These are phyloP conservation scores for Gymnocypris eckloni DNA, from an alignment of 2,797 vertebrate species.

Conservation along the genomic window DNA sequence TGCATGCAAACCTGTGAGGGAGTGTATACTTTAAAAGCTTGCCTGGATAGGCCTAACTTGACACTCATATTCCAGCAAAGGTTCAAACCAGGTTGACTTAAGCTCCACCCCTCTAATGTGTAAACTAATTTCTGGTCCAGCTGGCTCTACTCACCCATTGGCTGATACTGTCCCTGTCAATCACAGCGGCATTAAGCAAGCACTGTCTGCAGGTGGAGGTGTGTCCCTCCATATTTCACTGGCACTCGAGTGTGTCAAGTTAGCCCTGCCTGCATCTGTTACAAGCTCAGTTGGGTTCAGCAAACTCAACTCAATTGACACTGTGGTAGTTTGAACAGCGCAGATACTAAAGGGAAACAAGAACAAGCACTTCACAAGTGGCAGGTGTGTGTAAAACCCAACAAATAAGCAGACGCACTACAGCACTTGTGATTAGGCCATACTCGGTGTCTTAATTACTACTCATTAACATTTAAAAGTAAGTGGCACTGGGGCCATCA, in stretches of 20 bases:
- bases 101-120: constrained; percentile 55
- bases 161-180: constrained; percentile 54
- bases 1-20: constrained; percentile 40
- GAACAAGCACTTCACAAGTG: constrained; percentile 35
- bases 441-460: constrained; percentile 79
- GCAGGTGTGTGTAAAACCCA: constrained; percentile 61
- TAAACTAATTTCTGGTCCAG: constrained; percentile 55
- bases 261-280: constrained; percentile 53
- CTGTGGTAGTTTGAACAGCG: constrained; percentile 25
- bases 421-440: constrained; percentile 77
- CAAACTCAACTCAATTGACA: constrained; percentile 36
- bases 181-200: constrained; percentile 53
- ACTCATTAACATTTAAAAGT: constrained; percentile 80
- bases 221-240: constrained; percentile 54
- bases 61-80: constrained; percentile 52
- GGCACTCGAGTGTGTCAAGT: constrained; percentile 48
- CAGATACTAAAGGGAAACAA: constrained; percentile 8
- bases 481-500: constrained; percentile 66
- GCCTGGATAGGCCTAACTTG: constrained; percentile 56
- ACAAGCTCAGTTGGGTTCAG: constrained; percentile 37
- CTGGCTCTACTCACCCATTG: constrained; percentile 53
- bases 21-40: constrained; percentile 51
- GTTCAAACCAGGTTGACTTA: constrained; percentile 48
- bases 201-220: constrained; percentile 62
- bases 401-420: constrained; percentile 75